Conservation (phyloP, 2,113 vertebrate species). For the Caranx melampygus region DNA sequence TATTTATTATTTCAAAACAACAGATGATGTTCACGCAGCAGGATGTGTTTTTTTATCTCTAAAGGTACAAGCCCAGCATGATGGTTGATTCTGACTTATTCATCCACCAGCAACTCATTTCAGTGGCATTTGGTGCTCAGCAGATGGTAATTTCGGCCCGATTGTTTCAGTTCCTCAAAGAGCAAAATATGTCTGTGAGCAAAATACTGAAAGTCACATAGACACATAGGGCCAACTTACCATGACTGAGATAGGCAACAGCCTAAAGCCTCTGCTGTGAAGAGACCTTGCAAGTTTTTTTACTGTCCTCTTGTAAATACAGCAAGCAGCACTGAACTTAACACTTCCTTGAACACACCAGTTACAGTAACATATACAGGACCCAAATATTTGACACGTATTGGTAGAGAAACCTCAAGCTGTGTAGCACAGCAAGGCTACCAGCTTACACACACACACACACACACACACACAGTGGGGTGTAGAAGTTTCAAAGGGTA, state of each 20-base stretch:
- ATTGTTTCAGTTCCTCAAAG: conserved; percentile 1
- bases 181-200: conserved; percentile 16
- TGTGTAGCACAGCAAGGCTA: neutral
- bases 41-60: neutral
- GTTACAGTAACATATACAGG: neutral
- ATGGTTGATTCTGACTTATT: conserved; percentile 15
- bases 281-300: neutral
- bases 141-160: conserved; percentile 41
- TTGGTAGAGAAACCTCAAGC: neutral
- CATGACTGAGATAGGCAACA: neutral
- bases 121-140: conserved; percentile 4
- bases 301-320: neutral
- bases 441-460: too few relatives aligned
- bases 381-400: neutral
- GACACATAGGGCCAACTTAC: neutral
- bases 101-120: neutral
- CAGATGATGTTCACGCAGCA: neutral
- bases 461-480: too few relatives aligned
- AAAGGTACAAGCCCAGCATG: neutral
- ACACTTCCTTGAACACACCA: neutral
- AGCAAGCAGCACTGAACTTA: too few relatives aligned
- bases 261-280: neutral
- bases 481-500: too few relatives aligned
- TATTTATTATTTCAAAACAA: neutral
- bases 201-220: neutral